These are phyloP conservation scores for Todus mexicanus DNA, from an alignment of 2,797 vertebrate genomes.

Conservation along the genomic window DNA sequence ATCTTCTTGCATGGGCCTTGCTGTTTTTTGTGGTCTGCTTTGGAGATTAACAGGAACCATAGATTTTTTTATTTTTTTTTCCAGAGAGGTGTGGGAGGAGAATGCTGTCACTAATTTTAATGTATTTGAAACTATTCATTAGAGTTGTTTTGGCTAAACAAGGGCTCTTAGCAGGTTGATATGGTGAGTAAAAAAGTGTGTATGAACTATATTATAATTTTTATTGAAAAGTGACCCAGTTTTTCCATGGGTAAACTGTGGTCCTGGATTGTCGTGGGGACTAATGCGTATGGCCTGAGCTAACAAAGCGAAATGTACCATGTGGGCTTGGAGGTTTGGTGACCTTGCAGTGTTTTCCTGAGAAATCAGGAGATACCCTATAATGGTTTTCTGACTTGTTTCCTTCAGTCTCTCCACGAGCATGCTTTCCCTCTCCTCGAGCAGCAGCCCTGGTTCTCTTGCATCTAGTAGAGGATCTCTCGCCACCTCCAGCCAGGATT, in stretches of 20 bases:
- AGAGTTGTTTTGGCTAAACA: neutral
- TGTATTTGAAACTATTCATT: neutral
- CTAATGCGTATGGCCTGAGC: constrained; percentile 21
- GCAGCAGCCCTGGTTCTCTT: constrained; percentile 92
- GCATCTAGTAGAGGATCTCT: constrained; percentile 92
- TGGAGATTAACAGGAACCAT: neutral
- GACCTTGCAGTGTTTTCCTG: neutral
- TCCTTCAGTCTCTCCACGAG: constrained; percentile 88
- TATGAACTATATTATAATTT: neutral
- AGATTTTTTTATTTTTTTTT: neutral
- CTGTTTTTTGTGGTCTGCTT: neutral
- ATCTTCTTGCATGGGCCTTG: constrained; percentile 19
- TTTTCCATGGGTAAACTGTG: neutral
- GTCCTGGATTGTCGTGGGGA: neutral
- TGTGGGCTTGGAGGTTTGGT: neutral
- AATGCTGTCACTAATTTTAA: neutral
- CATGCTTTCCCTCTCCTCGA: constrained; percentile 95
- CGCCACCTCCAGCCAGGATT: constrained; percentile 90
- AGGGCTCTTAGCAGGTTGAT: neutral
- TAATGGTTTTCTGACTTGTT: constrained; percentile 36
- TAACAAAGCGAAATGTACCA: neutral
- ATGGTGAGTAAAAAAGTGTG: neutral
- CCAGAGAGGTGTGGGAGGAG: neutral
- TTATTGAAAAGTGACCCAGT: neutral
- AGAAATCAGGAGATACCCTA: neutral